A percentile compares a stretch with the other conserved stretches of the same genome.
Conservation (phyloP, 2,113 vertebrate species). For the Mesembrinibis cayennensis region DNA sequence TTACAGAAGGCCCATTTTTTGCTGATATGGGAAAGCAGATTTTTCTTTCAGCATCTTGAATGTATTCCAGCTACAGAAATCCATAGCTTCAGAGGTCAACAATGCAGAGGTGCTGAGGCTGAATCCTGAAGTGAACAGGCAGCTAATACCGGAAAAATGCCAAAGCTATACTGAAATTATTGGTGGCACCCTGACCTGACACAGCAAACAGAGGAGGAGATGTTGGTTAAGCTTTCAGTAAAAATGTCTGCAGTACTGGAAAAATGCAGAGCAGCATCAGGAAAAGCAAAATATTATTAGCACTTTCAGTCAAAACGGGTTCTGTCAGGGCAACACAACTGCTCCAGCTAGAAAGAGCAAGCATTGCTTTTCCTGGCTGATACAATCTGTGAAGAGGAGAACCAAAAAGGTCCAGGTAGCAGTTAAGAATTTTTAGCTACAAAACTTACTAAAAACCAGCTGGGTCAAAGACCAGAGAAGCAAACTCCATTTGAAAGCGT, state of each 20-base stretch:
- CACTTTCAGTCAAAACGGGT: not conserved
- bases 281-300: slow-evolving; percentile 30
- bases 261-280: not conserved
- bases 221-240: slow-evolving; percentile 27
- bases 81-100: slow-evolving; percentile 43
- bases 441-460: not conserved
- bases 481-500: not conserved
- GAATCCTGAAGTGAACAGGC: not conserved
- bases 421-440: not conserved
- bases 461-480: not conserved
- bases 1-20: not conserved
- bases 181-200: slow-evolving; percentile 42
- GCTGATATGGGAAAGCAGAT: not conserved
- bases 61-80: slow-evolving; percentile 29
- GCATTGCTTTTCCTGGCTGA: not conserved
- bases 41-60: not conserved
- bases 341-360: not conserved
- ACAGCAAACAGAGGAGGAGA: slow-evolving; percentile 31
- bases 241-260: not conserved
- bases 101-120: not conserved
- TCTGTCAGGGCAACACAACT: not conserved
- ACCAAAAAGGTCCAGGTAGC: not conserved
- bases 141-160: slow-evolving; percentile 33
- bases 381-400: not conserved
- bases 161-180: not conserved